phyloP scores from a whole-genome alignment of 2,797 vertebrate species.

The Lagodon rhomboides region DNA sequence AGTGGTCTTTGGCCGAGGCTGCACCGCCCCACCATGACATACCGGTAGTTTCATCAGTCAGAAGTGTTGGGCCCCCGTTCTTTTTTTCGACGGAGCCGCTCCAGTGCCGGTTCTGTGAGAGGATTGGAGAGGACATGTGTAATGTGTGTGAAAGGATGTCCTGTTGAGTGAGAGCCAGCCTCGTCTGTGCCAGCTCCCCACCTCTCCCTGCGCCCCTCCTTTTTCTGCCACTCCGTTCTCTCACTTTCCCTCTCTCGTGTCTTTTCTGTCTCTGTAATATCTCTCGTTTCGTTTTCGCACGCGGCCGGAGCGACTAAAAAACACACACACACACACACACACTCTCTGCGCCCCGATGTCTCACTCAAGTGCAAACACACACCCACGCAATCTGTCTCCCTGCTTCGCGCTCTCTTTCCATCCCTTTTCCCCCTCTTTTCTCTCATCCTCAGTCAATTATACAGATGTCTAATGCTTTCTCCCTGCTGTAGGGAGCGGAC shows the following conservation, averaged over 20 bases:
- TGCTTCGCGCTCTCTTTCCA: constrained; percentile 34
- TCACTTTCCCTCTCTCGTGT: constrained; percentile 30
- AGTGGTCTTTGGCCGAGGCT: constrained; percentile 34
- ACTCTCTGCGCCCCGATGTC: constrained; percentile 54
- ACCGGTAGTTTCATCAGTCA: constrained; percentile 57
- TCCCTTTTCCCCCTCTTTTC: constrained; percentile 48
- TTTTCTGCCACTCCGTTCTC: constrained; percentile 51
- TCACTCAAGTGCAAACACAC: constrained; percentile 69
- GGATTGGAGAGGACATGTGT: constrained; percentile 82
- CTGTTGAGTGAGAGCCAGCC: constrained; percentile 76
- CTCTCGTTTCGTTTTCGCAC: constrained; percentile 54
- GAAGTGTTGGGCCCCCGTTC: constrained; percentile 38
- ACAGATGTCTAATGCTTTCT: constrained; percentile 85
- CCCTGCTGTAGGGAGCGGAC: constrained; percentile 75
- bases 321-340: constrained; percentile 63
- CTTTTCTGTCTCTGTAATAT: constrained; percentile 52
- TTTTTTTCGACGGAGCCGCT: constrained; percentile 54
- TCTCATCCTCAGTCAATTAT: constrained; percentile 84
- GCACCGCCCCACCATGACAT: constrained; percentile 48
- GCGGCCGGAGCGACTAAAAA: constrained; percentile 48
- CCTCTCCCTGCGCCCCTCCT: constrained; percentile 44
- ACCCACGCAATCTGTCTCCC: constrained; percentile 66
- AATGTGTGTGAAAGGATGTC: constrained; percentile 84
- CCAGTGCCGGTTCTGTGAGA: constrained; percentile 62
- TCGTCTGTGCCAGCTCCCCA: constrained; percentile 73